These are phyloP conservation scores for Monarcha castaneiventris DNA, from an alignment of 2,113 vertebrate genomes.

Conservation along the genomic window DNA sequence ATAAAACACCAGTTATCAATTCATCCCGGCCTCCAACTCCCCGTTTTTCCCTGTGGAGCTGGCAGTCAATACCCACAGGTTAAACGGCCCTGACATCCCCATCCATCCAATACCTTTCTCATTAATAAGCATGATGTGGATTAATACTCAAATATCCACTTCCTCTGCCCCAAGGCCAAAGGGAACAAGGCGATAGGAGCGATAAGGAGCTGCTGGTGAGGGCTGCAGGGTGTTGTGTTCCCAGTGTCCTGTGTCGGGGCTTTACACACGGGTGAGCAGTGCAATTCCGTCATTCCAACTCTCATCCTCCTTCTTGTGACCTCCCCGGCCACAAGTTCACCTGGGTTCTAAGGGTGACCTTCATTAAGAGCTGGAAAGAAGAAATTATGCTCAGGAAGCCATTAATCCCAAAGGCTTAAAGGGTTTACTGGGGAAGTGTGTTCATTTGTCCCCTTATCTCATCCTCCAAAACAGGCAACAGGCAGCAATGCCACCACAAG, in stretches of 20 bases:
- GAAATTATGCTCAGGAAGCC: background rate
- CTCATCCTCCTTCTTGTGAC: background rate
- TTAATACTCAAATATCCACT: background rate
- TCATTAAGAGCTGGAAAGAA: background rate
- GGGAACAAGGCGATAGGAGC: background rate
- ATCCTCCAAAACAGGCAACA: background rate
- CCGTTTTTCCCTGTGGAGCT: fast-evolving
- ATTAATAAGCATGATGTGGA: background rate
- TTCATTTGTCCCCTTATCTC: background rate
- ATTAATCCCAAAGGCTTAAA: background rate
- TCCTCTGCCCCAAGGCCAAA: background rate
- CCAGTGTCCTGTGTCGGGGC: background rate
- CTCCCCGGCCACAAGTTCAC: fast-evolving
- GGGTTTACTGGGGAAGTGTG: background rate
- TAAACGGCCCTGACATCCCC: background rate
- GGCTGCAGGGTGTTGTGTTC: background rate
- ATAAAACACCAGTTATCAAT: fast-evolving
- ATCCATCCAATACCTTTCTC: background rate
- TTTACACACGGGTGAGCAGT: fast-evolving
- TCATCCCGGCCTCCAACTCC: background rate
- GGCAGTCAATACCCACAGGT: background rate
- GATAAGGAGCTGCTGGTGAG: background rate
- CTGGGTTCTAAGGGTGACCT: background rate
- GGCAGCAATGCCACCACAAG: background rate
- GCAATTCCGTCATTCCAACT: fast-evolving